Evolutionary conservation across 64 coral and sea anemone species (phyloP).

Genomic region (Stichodactyla mertensii): DNA sequence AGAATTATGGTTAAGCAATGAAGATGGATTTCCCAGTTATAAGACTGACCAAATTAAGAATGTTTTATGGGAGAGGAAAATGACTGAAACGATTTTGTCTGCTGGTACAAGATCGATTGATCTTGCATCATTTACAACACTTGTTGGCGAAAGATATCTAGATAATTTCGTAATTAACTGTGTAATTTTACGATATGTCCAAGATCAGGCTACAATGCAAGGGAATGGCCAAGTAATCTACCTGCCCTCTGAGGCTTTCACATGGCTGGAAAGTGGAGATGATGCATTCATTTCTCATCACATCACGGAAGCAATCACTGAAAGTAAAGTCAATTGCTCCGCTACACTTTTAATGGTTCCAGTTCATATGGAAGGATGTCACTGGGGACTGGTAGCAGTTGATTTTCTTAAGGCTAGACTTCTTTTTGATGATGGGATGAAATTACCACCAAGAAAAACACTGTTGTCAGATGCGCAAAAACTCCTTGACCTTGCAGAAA

Average conservation of each 20-base stretch:
- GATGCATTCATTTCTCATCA: background rate
- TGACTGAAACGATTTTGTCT: background rate
- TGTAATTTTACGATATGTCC: background rate
- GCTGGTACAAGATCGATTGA: slow-evolving; percentile 31
- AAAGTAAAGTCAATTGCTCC: too few species aligned
- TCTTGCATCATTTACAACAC: slow-evolving; percentile 36
- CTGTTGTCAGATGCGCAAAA: background rate
- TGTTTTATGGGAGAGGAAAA: background rate
- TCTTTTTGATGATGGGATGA: background rate
- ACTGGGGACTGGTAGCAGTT: background rate
- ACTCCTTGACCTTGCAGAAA: background rate
- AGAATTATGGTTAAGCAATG: background rate
- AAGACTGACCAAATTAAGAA: slow-evolving; percentile 2
- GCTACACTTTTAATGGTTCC: background rate
- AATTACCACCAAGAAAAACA: background rate
- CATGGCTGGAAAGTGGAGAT: slow-evolving; percentile 12
- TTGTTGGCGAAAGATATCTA: slow-evolving; percentile 26
- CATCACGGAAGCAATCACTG: too few species aligned
- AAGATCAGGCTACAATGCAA: background rate
- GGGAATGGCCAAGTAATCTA: background rate
- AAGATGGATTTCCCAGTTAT: background rate
- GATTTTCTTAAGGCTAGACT: background rate
- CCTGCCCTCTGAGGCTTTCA: slow-evolving; percentile 30
- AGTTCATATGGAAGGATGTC: background rate
- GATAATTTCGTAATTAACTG: slow-evolving; percentile 44